Evolutionary conservation across 2,113 vertebrate genomes (phyloP), one percentile per base, ranked within the genome.

Genomic region (Seriola dumerili): DNA sequence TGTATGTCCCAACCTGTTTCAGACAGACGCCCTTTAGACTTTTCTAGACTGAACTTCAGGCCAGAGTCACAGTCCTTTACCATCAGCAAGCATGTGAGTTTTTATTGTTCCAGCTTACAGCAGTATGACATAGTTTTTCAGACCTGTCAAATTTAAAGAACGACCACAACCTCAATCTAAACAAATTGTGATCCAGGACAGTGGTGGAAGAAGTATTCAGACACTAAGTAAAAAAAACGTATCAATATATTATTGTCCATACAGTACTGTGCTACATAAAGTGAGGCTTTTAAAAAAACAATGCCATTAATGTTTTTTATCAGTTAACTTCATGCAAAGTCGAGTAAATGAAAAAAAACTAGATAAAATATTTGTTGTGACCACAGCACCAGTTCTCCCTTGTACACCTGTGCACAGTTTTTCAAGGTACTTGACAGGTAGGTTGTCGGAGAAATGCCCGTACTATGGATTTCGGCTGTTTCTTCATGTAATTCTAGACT

Each of bases 31-130:
- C 25, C 10, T n/a, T 42, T 63, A 55, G 82, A 82, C 68, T 55
- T 73, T 90, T 89, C 84, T 38, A 86, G 81, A 69, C 52, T 66
- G 62, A 76, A 61, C 17, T 81, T 62, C 52, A 73, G 46, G 5
- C 5, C 25, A 25, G 57, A 68, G 42, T 23, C 42, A 23, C 3
- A 36, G 14, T 42, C 13, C 14, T 44, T 44, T 25, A 62, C 34
- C 34, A 40, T 38, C 23, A 76, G 44, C 64, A 78, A 5, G 38
- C 34, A 42, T 42, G 42, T 32, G 8, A 3, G 14, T 34, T 38
- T 52, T 13, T 1, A 19, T 29, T 76, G 72, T 55, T 36, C 63
- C 46, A 58, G 1, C 5, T 7, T 9, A 36, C 0, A 46, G 36
- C 29, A 23, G 6, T 14, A 16, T 65, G 62, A 25, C 29, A 23